Evolutionary conservation across 2,113 vertebrate species (phyloP).

Genomic region (Podarcis muralis): DNA sequence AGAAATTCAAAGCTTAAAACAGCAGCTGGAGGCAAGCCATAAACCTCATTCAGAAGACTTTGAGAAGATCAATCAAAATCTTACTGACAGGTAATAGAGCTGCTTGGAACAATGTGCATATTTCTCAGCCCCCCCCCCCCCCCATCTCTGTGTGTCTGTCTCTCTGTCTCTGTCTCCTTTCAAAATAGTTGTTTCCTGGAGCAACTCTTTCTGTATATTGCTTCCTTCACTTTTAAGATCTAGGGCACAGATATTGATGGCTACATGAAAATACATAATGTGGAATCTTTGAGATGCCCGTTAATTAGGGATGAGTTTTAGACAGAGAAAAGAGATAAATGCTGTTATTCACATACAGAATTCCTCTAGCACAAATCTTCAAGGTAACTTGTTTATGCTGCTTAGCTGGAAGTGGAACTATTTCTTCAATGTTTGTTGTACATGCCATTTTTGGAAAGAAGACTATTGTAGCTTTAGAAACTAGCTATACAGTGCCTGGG

Average conservation of each 20-base stretch:
- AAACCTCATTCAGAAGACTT: slow-evolving; percentile 77
- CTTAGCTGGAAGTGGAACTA: background rate
- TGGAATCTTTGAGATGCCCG: background rate
- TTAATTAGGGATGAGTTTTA: background rate
- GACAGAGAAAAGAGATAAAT: background rate
- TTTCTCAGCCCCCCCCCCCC: background rate
- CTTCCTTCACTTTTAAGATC: background rate
- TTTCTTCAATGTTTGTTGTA: background rate
- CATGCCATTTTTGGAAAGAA: background rate
- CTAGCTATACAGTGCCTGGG: background rate
- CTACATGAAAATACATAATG: background rate
- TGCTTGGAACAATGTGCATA: background rate
- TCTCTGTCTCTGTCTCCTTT: background rate
- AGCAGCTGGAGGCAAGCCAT: slow-evolving; percentile 83
- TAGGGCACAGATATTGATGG: background rate
- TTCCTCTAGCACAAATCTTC: background rate
- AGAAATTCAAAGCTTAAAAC: slow-evolving; percentile 86
- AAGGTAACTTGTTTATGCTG: background rate
- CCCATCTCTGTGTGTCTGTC: no score
- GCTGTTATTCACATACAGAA: background rate
- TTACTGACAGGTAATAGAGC: slow-evolving; percentile 82
- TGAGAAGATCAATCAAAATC: slow-evolving; percentile 83
- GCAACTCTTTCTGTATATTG: background rate
- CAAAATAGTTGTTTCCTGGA: background rate
- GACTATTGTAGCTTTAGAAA: background rate